Base-by-base conservation (phyloP, 1,140 invertebrate species). In the Dysdera silvatica region DNA sequence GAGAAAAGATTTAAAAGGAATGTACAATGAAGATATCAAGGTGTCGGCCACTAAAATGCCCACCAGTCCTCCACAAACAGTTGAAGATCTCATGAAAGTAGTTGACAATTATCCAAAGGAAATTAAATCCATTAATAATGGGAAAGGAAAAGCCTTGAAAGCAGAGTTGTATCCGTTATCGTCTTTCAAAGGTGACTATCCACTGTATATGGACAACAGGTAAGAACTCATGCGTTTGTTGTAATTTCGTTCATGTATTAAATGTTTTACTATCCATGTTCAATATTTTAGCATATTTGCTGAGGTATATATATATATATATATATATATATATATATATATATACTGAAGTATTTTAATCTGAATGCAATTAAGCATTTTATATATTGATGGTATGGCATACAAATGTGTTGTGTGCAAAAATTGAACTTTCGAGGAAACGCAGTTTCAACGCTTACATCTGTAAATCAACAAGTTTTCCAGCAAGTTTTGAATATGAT, bases 191-290 rank as follows among this genome's bases (percentile, higher is more conserved):
- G 16, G 23, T 0, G 62, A 65, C 31, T 65, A 31, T 20, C 48
- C 55, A n/a, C 57, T 43, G n/a, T 65, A 65, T 31, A 32, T 65
- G 14, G 48, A 52, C 4, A 65, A 65, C 48, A 65, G 55, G 62
- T 65, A 52, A 41, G n/a, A n/a, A n/a, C n/a, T n/a, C n/a, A n/a
- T n/a, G n/a, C n/a, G n/a, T n/a, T 20, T 8, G 2, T 33, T 24
- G 32, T 7, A 14, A 7, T 29, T 51, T 16, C 7, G 28, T 51
- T 28, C 14, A 2, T 6, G 45, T 48, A 12, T 12, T n/a, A 23
- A 48, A 20, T 2, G 8, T 37, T 37, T 37, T 10, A 37, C 23
- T 48, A 14, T 5, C n/a, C n/a, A n/a, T n/a, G n/a, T n/a, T n/a
- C n/a, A n/a, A n/a, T n/a, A n/a, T n/a, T n/a, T n/a, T n/a, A n/a